Conservation (phyloP, 1,140 invertebrate species). For the Ceratina calcarata region DNA sequence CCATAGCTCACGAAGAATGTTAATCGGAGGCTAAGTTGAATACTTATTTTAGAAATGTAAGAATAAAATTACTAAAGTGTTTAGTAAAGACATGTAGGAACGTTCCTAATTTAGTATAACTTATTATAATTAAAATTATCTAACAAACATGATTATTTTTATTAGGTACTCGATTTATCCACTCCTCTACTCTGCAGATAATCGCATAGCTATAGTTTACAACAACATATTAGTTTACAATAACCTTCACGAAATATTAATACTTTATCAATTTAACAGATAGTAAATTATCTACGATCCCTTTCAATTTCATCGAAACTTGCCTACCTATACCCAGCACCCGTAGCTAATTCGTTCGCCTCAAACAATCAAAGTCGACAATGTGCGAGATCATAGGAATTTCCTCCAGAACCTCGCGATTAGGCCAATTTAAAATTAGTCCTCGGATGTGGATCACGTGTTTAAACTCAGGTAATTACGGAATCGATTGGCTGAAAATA, state of each 20-base stretch:
- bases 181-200: too few relatives aligned
- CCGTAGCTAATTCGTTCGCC: not conserved
- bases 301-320: not conserved
- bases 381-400: not conserved
- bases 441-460: slow-evolving; percentile 40
- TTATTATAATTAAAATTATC: too few relatives aligned
- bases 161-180: too few relatives aligned
- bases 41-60: too few relatives aligned
- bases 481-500: slow-evolving; percentile 42
- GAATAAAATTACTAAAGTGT: not conserved
- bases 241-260: not conserved
- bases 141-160: too few relatives aligned
- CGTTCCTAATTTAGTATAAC: too few relatives aligned
- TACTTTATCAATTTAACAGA: not conserved
- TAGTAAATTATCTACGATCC: not conserved
- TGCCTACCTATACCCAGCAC: not conserved
- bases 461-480: slow-evolving; percentile 53
- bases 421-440: slow-evolving; percentile 61
- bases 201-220: too few relatives aligned
- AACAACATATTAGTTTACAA: not conserved
- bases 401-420: slow-evolving; percentile 17
- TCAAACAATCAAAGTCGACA: not conserved
- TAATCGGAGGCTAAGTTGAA: not conserved
- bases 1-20: slow-evolving; percentile 2
- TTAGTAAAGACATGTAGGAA: too few relatives aligned